Evolutionary conservation across 2,113 vertebrate genomes (phyloP).

Genomic region (Piliocolobus tephrosceles): DNA sequence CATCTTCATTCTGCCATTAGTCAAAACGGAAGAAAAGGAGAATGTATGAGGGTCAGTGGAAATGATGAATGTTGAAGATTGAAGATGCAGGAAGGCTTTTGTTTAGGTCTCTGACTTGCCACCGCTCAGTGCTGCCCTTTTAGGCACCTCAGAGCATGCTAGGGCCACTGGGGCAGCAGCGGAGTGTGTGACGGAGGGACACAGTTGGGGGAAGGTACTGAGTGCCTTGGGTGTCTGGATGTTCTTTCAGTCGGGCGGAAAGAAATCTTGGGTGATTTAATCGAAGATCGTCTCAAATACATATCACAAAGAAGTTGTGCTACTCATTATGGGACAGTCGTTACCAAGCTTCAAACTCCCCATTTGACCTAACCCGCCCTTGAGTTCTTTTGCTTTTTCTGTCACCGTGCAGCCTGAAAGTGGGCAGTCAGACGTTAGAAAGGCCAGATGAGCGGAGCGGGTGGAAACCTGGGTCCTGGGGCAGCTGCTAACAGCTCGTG

Average conservation of each 20-base stretch:
- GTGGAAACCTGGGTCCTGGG: background rate
- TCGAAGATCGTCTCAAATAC: background rate
- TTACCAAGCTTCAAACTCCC: background rate
- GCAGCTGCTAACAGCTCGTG: background rate
- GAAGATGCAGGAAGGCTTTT: background rate
- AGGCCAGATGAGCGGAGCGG: background rate
- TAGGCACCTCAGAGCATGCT: background rate
- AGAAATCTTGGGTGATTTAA: background rate
- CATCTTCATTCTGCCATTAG: background rate
- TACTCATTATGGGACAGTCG: background rate
- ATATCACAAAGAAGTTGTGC: background rate
- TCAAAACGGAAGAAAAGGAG: background rate
- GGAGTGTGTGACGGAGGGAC: background rate
- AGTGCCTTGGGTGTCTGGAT: too few relatives aligned
- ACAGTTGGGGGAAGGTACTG: fast-evolving
- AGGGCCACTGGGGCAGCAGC: background rate
- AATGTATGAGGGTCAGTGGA: background rate
- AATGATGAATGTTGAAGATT: background rate
- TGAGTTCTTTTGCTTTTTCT: background rate
- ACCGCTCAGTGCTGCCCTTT: background rate
- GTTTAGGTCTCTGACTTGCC: background rate
- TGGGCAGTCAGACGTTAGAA: background rate
- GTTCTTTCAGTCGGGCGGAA: background rate
- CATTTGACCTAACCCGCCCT: background rate
- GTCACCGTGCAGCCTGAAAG: background rate